Percentiles rank a stretch among this genome's conserved stretches.
phyloP scores from a whole-genome alignment of 2,888 invertebrate genomes.

The Tetropium fuscum region DNA sequence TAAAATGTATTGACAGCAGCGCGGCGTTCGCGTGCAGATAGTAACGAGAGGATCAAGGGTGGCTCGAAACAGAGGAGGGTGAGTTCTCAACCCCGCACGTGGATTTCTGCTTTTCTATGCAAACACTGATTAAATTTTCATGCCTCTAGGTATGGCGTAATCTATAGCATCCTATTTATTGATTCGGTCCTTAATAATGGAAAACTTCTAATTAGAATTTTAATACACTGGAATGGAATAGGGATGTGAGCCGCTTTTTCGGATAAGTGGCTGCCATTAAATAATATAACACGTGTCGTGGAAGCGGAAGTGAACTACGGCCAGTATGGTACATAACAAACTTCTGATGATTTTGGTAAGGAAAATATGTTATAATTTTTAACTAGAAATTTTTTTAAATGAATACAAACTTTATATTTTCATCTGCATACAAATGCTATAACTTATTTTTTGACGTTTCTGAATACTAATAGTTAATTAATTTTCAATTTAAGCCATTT shows the following conservation, averaged over 20 bases:
- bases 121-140: conserved; percentile 60
- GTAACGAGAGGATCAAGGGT: conserved; percentile 33
- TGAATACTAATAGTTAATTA: no score
- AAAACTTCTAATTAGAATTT: conserved; percentile 52
- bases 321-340: no score
- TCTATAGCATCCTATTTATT: conserved; percentile 54
- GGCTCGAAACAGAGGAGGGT: conserved; percentile 45
- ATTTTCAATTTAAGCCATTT: no score
- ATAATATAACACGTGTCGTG: no score
- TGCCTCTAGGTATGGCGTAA: conserved; percentile 57
- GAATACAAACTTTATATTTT: no score
- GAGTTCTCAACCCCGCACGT: conserved; percentile 52
- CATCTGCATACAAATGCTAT: no score
- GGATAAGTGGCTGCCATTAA: no score
- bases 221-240: conserved; percentile 28
- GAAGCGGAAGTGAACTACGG: no score
- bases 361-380: no score
- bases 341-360: no score
- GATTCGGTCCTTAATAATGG: conserved; percentile 53
- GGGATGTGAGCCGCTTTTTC: background rate
- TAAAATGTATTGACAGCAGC: conserved; percentile 36
- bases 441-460: no score
- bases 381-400: no score
- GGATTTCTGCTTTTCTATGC: conserved; percentile 58
- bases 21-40: conserved; percentile 8